phyloP scores from a whole-genome alignment of 1,140 invertebrate genomes.

The Drosophila pallidifrons region DNA sequence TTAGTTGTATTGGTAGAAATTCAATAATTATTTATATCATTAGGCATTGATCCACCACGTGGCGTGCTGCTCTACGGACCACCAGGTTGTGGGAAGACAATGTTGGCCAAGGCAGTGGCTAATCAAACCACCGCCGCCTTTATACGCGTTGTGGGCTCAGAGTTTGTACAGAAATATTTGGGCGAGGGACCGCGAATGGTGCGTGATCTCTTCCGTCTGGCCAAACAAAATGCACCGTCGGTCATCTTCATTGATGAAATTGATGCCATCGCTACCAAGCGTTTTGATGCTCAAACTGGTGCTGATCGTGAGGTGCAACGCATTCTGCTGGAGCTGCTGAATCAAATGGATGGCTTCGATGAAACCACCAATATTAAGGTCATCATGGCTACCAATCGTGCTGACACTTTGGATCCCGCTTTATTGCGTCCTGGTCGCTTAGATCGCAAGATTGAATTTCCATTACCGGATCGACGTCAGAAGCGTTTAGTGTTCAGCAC shows the following conservation, averaged over 20 bases:
- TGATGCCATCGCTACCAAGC: constrained; percentile 99
- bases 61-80: constrained; percentile 99
- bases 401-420: constrained; percentile 99
- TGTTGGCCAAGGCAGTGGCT: constrained; percentile 99
- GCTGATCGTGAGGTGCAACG: constrained; percentile 99
- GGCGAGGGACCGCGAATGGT: constrained; percentile 99
- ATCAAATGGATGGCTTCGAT: constrained; percentile 99
- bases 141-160: constrained; percentile 99
- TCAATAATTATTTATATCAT: background rate
- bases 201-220: constrained; percentile 98
- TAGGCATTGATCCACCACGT: constrained; percentile 95
- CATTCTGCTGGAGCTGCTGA: constrained; percentile 98
- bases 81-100: constrained; percentile 97
- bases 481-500: constrained; percentile 99
- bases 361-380: constrained; percentile 99
- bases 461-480: constrained; percentile 98
- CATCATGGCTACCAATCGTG: constrained; percentile 99
- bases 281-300: constrained; percentile 99
- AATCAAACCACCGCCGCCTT: constrained; percentile 99
- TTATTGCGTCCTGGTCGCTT: constrained; percentile 97
- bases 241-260: constrained; percentile 99
- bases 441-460: constrained; percentile 99
- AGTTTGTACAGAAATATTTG: constrained; percentile 99
- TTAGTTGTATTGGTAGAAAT: no score
- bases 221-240: constrained; percentile 99